Conservation (phyloP, 1,140 invertebrate genomes). For the Scaptomyza pallida region DNA sequence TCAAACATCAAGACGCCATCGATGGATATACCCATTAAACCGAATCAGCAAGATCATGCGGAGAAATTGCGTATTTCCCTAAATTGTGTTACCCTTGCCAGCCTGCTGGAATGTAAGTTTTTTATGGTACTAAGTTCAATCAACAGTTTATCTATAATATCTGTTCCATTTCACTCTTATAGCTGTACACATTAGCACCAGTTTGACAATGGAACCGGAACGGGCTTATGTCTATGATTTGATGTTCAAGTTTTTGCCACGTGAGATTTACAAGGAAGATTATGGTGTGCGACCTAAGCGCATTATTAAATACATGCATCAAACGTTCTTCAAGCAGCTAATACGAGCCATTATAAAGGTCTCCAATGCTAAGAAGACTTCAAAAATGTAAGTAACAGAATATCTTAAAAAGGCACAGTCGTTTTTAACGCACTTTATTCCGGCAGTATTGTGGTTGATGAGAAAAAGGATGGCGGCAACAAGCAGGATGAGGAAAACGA, state of each 20-base stretch:
- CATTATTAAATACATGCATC: conserved; percentile 89
- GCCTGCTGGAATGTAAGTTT: conserved; percentile 89
- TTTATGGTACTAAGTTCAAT: no score
- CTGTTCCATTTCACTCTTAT: not conserved
- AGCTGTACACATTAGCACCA: conserved; percentile 87
- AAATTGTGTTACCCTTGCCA: conserved; percentile 90
- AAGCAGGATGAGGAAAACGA: conserved; percentile 68
- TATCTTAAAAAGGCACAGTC: no score
- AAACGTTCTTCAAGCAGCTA: conserved; percentile 87
- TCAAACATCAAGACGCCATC: conserved; percentile 96
- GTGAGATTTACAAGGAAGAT: conserved; percentile 89
- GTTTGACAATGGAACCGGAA: conserved; percentile 85
- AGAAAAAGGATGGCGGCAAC: conserved; percentile 61
- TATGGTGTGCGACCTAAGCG: conserved; percentile 88
- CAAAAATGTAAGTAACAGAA: conserved; percentile 55
- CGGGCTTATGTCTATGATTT: conserved; percentile 86
- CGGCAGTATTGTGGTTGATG: conserved; percentile 70
- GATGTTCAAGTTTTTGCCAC: conserved; percentile 90
- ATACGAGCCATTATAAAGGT: conserved; percentile 86
- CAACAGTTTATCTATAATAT: not conserved
- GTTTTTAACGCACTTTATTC: not conserved
- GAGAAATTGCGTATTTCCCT: conserved; percentile 89
- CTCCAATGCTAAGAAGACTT: conserved; percentile 57
- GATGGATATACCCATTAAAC: conserved; percentile 95
- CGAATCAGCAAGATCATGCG: conserved; percentile 86